Evolutionary conservation across 23 tunicate genomes (phyloP), one percentile per base, ranked within the genome.

Genomic region (Botrylloides violaceus): DNA sequence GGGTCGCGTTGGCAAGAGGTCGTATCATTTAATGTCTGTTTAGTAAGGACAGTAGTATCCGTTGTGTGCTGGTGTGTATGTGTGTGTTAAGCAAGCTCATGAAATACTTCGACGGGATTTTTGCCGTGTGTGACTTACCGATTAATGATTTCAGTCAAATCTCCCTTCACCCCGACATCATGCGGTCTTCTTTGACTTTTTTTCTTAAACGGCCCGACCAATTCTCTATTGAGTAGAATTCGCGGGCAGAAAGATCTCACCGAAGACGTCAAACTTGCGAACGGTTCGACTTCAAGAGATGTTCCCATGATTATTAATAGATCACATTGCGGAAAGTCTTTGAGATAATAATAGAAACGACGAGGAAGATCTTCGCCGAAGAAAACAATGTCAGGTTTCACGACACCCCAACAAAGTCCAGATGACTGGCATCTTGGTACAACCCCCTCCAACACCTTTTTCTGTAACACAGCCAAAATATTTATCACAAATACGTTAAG

Each of bases 331-430:
- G 85, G 85, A 60, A 91, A 91, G 30, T 91, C 98, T 30, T 75
- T 83, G 68, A 83, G 49, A 34, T 79, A 91, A 31, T 91, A 79
- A 64, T 91, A 83, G 61, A 91, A 91, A 18, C 91, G 47, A 31
- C 86, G 74, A 2, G 91, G 91, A 21, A 91, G 71, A 70, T 83
- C 98, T 37, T 91, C 98, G 3, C 98, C 98, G 61, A 91, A 91
- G 59, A 91, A 91, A 0, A 91, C 98, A 33, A 91, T 91, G 66
- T 91, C 98, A 1, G 98, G 98, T 64, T 91, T 91, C 23, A 91
- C 61, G 27, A 79, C 39, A n/a, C 85, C 91, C 66, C 71, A 77
- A 60, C 96, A 88, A 9, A 81, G 66, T 31, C 84, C 75, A 15
- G 86, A 64, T 4, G 77, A 32, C 33, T 81, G 80, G 38, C 96